These are phyloP conservation scores for Hippocampus comes DNA, from an alignment of 2,113 vertebrate species.

Conservation along the genomic window DNA sequence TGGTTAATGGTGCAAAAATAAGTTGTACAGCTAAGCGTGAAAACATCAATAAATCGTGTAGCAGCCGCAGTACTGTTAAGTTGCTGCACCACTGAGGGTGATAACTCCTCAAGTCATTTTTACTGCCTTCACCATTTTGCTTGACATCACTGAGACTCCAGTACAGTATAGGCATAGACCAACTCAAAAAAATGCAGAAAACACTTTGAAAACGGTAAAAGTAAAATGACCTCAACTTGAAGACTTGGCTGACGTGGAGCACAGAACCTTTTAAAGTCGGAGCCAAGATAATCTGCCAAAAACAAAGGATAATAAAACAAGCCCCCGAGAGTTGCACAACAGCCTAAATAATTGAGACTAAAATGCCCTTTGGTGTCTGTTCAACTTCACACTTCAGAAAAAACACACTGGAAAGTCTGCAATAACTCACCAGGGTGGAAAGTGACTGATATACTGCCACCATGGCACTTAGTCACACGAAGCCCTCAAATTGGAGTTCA, in stretches of 20 bases:
- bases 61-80: too few species aligned
- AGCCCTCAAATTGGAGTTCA: conserved; percentile 27
- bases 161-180: neutral
- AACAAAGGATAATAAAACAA: conserved; percentile 37
- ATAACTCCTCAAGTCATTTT: neutral
- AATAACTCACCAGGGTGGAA: conserved; percentile 54
- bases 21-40: neutral
- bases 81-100: neutral
- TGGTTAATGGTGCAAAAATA: neutral
- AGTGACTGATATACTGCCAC: conserved; percentile 54
- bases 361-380: conserved; percentile 38
- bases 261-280: conserved; percentile 1
- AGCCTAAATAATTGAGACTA: conserved; percentile 36
- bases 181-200: neutral
- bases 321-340: conserved; percentile 26
- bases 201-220: neutral
- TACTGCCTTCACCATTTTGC: neutral
- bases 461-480: conserved; percentile 31
- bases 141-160: neutral
- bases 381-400: conserved; percentile 42
- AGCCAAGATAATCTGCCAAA: neutral
- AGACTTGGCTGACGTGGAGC: conserved; percentile 19
- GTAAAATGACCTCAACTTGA: conserved; percentile 2
- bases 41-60: neutral
- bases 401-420: conserved; percentile 31